phyloP scores from a whole-genome alignment of 2,113 vertebrate genomes.

The Carettochelys insculpta region DNA sequence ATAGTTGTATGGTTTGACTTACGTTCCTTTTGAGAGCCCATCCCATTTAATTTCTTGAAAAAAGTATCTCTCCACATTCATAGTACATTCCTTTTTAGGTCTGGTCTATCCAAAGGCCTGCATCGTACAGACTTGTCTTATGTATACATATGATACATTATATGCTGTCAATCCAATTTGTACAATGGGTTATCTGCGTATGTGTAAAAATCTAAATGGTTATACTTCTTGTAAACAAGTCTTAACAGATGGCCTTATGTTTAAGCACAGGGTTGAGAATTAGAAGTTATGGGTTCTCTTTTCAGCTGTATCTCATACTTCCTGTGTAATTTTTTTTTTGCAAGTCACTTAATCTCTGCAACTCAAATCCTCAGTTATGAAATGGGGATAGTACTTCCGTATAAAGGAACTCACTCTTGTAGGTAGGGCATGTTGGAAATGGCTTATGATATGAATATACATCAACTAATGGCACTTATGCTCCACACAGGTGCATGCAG shows the following conservation, averaged over 20 bases:
- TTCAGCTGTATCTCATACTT: not conserved
- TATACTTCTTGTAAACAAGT: conserved; percentile 15
- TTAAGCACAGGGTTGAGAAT: not conserved
- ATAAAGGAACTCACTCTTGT: not conserved
- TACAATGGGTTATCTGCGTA: conserved; percentile 1
- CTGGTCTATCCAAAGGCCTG: not conserved
- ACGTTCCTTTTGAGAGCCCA: not conserved
- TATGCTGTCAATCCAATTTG: not conserved
- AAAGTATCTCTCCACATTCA: not conserved
- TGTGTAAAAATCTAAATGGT: not conserved
- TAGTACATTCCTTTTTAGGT: not conserved
- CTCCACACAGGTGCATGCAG: too few relatives aligned
- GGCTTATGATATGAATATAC: not conserved
- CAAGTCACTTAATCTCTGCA: not conserved
- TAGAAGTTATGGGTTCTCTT: not conserved
- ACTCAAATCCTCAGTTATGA: not conserved
- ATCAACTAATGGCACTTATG: not conserved
- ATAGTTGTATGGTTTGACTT: not conserved
- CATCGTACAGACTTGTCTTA: conserved; percentile 24
- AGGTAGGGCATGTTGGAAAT: too few relatives aligned
- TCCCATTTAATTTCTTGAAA: not conserved
- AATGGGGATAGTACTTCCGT: not conserved
- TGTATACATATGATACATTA: not conserved
- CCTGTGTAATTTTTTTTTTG: not conserved
- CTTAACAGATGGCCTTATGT: not conserved